These are phyloP conservation scores for Peromyscus leucopus DNA, from an alignment of 2,113 vertebrate species.

Conservation along the genomic window DNA sequence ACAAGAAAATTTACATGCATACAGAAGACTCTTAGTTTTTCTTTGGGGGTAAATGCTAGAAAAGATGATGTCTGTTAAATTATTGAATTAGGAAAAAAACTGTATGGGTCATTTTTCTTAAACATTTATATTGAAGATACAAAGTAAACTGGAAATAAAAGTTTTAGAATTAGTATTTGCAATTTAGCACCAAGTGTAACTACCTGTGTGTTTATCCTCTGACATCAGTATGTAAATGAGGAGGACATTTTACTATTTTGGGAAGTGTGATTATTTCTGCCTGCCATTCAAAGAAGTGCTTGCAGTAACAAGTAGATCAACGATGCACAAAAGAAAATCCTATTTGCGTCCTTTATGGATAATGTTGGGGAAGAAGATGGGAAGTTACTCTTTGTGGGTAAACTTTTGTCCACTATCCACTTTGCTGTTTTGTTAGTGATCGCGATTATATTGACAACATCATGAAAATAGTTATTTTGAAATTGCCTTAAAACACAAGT, in stretches of 20 bases:
- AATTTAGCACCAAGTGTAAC: not conserved
- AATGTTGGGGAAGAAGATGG: not conserved
- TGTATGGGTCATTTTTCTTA: not conserved
- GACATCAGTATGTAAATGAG: not conserved
- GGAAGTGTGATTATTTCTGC: slow-evolving; percentile 1
- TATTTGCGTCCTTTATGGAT: not conserved
- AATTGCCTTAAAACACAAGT: not conserved
- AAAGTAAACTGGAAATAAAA: slow-evolving; percentile 9
- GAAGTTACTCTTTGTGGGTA: not conserved
- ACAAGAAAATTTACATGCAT: not conserved
- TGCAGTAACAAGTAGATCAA: not conserved
- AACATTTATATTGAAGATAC: not conserved
- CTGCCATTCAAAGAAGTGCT: not conserved
- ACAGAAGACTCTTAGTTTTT: not conserved
- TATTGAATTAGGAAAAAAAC: not conserved
- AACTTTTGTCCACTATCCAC: not conserved
- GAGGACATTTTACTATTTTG: not conserved
- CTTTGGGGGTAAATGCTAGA: not conserved
- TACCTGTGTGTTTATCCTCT: not conserved
- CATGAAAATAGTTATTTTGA: not conserved
- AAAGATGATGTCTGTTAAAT: not conserved
- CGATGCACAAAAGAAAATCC: slow-evolving; percentile 3
- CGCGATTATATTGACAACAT: not conserved
- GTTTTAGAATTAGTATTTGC: not conserved
- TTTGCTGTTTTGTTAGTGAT: not conserved